Percentiles rank a stretch among this genome's conserved stretches.
phyloP scores from a whole-genome alignment of 2,113 vertebrate species.

The Uria aalge region DNA sequence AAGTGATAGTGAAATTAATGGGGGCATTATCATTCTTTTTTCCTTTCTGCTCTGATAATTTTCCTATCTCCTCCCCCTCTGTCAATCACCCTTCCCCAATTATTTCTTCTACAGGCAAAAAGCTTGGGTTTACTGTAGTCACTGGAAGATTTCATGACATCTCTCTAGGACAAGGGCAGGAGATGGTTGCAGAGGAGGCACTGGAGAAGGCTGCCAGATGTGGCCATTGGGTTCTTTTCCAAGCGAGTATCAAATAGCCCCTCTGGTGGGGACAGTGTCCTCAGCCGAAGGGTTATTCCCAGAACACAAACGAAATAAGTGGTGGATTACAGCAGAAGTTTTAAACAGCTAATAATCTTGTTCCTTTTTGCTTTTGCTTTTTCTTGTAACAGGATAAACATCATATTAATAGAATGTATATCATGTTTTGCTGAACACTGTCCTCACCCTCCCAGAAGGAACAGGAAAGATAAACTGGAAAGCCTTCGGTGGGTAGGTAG shows the following conservation, averaged over 20 bases:
- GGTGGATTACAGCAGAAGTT: background rate
- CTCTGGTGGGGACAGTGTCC: background rate
- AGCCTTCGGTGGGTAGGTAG: background rate
- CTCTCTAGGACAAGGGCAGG: slow-evolving; percentile 83
- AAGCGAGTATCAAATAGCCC: slow-evolving; percentile 51
- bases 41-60: background rate
- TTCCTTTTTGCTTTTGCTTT: background rate
- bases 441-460: background rate
- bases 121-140: slow-evolving; percentile 78
- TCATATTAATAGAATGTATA: background rate
- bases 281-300: background rate
- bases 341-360: background rate
- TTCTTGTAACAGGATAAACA: background rate
- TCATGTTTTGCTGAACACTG: background rate
- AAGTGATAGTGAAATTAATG: slow-evolving; percentile 58
- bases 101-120: slow-evolving; percentile 74
- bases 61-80: slow-evolving; percentile 17
- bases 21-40: background rate
- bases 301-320: background rate
- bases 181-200: slow-evolving; percentile 73
- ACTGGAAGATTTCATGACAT: slow-evolving; percentile 81
- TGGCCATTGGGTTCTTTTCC: slow-evolving; percentile 83
- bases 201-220: slow-evolving; percentile 69
- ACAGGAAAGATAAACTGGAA: background rate
- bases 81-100: background rate